A percentile compares a stretch with the other conserved stretches of the same genome.
Evolutionary conservation across 92 coral and sea anemone species (phyloP).

Genomic region (Virgularia gustaviana): DNA sequence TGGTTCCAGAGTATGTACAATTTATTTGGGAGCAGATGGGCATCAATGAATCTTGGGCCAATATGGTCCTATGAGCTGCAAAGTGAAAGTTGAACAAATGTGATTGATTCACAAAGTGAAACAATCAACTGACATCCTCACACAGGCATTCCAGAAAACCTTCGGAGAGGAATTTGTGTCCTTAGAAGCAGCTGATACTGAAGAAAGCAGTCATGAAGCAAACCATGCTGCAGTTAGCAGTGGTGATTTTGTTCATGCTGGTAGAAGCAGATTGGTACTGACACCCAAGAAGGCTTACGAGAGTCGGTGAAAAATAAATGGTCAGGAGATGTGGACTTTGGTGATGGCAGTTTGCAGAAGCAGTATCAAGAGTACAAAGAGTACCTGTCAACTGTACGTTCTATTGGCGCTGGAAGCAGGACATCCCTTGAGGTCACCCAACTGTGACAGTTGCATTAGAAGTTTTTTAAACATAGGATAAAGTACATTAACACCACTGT

Average conservation of each 20-base stretch:
- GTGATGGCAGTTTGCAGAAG: constrained; percentile 26
- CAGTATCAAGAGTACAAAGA: constrained; percentile 9
- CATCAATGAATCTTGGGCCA: constrained; percentile 42
- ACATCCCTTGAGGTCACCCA: not conserved
- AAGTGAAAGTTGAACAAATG: not conserved
- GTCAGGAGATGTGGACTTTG: constrained; percentile 34
- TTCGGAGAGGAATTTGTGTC: constrained; percentile 10
- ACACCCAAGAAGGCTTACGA: constrained; percentile 31
- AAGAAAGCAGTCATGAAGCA: not conserved
- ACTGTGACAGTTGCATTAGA: constrained; percentile 1
- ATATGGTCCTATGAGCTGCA: constrained; percentile 37
- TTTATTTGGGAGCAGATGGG: constrained; percentile 49
- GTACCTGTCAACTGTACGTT: constrained; percentile 30
- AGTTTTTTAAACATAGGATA: no score
- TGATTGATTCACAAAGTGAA: not conserved
- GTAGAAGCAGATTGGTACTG: constrained; percentile 25
- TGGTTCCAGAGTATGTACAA: constrained; percentile 52
- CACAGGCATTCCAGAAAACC: constrained; percentile 33
- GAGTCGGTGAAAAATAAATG: constrained; percentile 34
- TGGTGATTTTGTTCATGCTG: not conserved
- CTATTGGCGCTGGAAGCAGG: constrained; percentile 13
- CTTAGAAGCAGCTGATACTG: not conserved
- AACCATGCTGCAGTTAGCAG: not conserved
- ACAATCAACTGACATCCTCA: not conserved
- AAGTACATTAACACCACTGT: no score